These are phyloP conservation scores for Neoseiulus cucumeris DNA, from an alignment of 1,140 invertebrate genomes.

Conservation along the genomic window DNA sequence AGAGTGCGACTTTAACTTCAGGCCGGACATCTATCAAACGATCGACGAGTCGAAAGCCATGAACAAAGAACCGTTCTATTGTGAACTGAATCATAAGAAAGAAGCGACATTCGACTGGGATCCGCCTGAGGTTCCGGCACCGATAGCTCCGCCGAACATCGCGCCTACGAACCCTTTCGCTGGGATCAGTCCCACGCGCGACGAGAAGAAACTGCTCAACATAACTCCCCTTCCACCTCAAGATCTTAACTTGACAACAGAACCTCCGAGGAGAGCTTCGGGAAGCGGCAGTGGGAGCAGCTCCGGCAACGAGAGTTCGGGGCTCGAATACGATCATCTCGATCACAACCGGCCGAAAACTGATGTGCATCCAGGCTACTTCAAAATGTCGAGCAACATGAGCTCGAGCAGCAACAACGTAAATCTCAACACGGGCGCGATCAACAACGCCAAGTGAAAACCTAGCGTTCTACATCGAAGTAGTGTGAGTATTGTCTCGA, in stretches of 20 bases:
- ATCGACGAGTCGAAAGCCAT: background rate
- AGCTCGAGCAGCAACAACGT: too few species aligned
- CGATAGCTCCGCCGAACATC: background rate
- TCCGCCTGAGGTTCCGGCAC: background rate
- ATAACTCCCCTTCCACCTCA: background rate
- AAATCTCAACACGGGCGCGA: too few species aligned
- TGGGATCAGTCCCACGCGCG: background rate
- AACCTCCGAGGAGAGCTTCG: background rate
- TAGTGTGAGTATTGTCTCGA: too few species aligned
- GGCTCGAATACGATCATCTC: background rate
- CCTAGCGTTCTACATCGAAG: too few species aligned
- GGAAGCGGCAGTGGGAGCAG: background rate
- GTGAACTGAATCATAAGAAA: background rate
- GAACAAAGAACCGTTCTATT: background rate
- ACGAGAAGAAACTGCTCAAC: slow-evolving; percentile 3
- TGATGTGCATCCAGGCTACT: background rate
- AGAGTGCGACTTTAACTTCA: background rate
- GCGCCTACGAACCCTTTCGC: background rate
- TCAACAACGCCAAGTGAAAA: too few species aligned
- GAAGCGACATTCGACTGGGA: background rate
- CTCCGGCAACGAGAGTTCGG: background rate
- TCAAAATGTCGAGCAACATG: background rate
- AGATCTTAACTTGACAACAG: background rate
- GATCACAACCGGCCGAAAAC: background rate
- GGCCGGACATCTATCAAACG: slow-evolving; percentile 1